phyloP scores from a whole-genome alignment of 2,888 invertebrate species.

The Bombylius discolor region DNA sequence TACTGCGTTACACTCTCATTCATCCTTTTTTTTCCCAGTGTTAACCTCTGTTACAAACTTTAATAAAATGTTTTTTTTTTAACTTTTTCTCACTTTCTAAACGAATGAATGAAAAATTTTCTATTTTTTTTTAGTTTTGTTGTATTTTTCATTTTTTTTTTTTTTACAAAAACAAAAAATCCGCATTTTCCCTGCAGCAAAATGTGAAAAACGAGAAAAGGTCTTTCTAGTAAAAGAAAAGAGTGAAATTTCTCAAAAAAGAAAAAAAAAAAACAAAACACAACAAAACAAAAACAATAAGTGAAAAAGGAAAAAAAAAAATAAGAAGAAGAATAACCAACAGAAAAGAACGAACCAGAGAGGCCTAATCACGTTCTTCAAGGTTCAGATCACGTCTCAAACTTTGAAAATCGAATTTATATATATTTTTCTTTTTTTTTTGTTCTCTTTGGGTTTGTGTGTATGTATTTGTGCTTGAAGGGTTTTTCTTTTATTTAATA shows the following conservation, averaged over 20 bases:
- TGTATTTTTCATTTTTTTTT: background rate
- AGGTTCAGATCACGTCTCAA: conserved; percentile 9
- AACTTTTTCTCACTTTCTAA: background rate
- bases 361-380: conserved; percentile 10
- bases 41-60: no score
- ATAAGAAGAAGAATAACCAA: background rate
- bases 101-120: background rate
- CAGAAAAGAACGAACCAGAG: conserved; percentile 3
- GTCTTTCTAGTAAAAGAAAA: background rate
- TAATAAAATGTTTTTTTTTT: background rate
- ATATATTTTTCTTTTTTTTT: background rate
- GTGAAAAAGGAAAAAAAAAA: background rate
- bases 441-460: background rate
- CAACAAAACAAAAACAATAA: background rate
- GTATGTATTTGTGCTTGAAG: background rate
- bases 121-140: background rate
- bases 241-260: background rate
- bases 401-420: conserved; percentile 8
- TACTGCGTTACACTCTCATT: background rate
- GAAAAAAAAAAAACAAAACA: background rate
- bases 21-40: no score
- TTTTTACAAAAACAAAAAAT: background rate
- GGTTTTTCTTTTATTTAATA: background rate
- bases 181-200: background rate
- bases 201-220: no score